Percentiles rank a stretch among this genome's conserved stretches.
Evolutionary conservation across 2,113 vertebrate species (phyloP).

Genomic region (Gymnorhina tibicen): DNA sequence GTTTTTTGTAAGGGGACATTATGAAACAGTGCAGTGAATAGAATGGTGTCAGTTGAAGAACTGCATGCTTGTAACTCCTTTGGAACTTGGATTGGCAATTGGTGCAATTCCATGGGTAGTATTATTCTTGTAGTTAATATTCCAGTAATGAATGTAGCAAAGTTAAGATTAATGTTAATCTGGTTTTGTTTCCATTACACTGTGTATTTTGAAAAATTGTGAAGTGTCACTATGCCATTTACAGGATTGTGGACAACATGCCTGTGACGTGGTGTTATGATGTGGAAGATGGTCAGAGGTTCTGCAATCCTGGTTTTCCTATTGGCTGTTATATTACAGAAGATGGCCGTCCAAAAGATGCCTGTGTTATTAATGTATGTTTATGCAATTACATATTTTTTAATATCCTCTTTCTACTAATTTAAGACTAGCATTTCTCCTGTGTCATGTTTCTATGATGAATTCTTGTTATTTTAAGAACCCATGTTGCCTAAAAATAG

Average conservation of each 20-base stretch:
- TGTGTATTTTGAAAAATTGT: background rate
- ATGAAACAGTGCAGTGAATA: background rate
- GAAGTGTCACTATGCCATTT: background rate
- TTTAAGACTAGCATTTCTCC: background rate
- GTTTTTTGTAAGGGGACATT: background rate
- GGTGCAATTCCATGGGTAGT: background rate
- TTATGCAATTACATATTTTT: background rate
- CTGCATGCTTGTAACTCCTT: accelerated
- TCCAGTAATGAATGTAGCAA: background rate
- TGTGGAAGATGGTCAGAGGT: conserved; percentile 90
- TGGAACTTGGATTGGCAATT: background rate
- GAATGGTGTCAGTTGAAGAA: background rate
- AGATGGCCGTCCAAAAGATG: conserved; percentile 89
- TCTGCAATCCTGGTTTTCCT: conserved; percentile 97
- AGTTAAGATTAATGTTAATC: background rate
- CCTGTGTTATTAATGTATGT: conserved; percentile 95
- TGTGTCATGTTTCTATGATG: background rate
- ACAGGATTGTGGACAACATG: conserved; percentile 99
- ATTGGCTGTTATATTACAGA: conserved; percentile 90
- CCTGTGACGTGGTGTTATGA: conserved; percentile 98
- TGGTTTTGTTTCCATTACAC: background rate
- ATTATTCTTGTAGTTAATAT: background rate
- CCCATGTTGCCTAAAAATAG: background rate
- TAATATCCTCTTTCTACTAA: background rate
- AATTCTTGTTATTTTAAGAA: background rate